A percentile compares a stretch with the other conserved stretches of the same genome.
These are phyloP conservation scores for Saxidomus purpurata DNA, from an alignment of 1,140 invertebrate genomes.

Conservation along the genomic window DNA sequence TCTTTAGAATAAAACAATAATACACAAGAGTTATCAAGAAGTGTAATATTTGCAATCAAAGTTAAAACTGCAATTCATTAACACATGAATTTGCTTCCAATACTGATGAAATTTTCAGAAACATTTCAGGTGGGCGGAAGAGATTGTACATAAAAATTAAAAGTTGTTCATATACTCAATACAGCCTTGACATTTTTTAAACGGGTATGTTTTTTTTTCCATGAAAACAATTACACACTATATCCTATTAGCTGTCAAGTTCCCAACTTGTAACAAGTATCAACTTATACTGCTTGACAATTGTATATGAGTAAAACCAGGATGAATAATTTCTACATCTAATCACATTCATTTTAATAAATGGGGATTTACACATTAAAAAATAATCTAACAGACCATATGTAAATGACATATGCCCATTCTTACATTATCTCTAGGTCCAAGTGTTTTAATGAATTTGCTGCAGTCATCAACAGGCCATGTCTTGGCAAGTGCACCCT, in stretches of 20 bases:
- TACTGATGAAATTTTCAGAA: neutral
- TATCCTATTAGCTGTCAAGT: too few relatives aligned
- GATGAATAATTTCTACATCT: neutral
- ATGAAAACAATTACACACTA: too few relatives aligned
- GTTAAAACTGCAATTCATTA: neutral
- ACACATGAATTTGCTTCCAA: neutral
- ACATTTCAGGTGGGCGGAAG: neutral
- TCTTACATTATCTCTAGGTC: neutral
- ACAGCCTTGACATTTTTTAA: too few relatives aligned
- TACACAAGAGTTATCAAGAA: neutral
- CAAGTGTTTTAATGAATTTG: neutral
- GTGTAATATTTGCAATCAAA: neutral
- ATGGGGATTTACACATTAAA: neutral
- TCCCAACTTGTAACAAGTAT: too few relatives aligned
- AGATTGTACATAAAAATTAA: too few relatives aligned
- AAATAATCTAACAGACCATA: neutral
- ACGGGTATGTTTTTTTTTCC: too few relatives aligned
- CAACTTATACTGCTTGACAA: too few relatives aligned
- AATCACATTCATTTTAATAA: neutral
- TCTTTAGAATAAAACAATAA: neutral
- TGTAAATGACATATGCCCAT: too few relatives aligned
- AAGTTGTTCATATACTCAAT: too few relatives aligned
- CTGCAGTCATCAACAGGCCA: constrained; percentile 8
- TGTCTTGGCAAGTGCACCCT: neutral
- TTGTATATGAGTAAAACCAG: too few relatives aligned